phyloP scores from a whole-genome alignment of 2,888 invertebrate species.

The Cephus sareptanus region DNA sequence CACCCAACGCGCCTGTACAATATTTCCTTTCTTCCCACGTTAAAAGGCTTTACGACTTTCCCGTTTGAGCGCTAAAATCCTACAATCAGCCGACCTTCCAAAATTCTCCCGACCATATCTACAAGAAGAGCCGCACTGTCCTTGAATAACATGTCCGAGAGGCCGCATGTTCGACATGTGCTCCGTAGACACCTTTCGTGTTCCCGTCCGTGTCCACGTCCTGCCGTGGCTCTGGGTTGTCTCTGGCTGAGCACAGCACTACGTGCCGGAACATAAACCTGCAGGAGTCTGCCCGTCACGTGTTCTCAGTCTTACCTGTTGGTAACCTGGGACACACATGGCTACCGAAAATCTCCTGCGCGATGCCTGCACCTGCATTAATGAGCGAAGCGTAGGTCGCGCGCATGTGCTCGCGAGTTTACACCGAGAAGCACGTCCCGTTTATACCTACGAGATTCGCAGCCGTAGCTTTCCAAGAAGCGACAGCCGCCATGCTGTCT shows the following conservation, averaged over 20 bases:
- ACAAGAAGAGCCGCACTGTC: no score
- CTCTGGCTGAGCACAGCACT: constrained; percentile 2
- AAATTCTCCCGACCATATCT: no score
- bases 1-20: no score
- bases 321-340: constrained; percentile 45
- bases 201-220: constrained; percentile 26
- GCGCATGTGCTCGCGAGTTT: constrained; percentile 19
- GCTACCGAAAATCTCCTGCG: constrained; percentile 30
- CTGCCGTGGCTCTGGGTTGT: no score
- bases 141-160: not conserved
- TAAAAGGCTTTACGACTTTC: no score
- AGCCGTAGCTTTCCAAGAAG: not conserved
- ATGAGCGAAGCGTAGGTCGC: constrained; percentile 29
- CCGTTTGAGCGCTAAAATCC: no score
- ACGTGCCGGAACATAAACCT: constrained; percentile 39
- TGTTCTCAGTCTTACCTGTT: constrained; percentile 49
- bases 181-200: constrained; percentile 41
- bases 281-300: constrained; percentile 47
- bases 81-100: no score
- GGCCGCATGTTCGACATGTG: constrained; percentile 41
- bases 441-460: not conserved
- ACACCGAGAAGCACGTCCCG: constrained; percentile 27
- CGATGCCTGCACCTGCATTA: constrained; percentile 49
- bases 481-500: not conserved
- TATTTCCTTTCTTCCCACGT: no score